phyloP scores from a whole-genome alignment of 2,113 vertebrate genomes.

The Actenoides hombroni region DNA sequence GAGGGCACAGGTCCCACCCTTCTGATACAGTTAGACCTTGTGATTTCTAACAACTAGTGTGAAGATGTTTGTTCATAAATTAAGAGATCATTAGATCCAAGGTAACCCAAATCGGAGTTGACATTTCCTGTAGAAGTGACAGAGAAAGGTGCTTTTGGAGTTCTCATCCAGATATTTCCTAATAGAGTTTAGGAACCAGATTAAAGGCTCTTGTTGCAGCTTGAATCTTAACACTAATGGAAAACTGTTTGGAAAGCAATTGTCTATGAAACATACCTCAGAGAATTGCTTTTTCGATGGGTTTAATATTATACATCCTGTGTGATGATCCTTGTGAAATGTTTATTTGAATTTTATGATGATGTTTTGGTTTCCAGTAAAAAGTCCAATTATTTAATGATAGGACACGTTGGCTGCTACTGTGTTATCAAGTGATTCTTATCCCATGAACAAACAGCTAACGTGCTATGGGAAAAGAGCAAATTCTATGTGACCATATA shows the following conservation, averaged over 20 bases:
- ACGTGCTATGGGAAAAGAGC: not conserved
- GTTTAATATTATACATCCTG: not conserved
- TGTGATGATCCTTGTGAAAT: not conserved
- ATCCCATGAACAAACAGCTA: not conserved
- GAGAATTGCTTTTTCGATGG: not conserved
- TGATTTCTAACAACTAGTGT: fast-evolving
- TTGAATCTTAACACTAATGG: conserved; percentile 1
- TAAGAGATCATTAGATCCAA: not conserved
- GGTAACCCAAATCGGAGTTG: not conserved
- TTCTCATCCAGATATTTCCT: not conserved
- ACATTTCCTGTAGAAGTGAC: not conserved
- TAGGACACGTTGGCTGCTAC: not conserved
- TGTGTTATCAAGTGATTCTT: not conserved
- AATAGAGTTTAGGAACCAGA: not conserved
- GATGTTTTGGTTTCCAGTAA: conserved; percentile 20
- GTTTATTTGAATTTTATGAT: conserved; percentile 19
- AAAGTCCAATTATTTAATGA: not conserved
- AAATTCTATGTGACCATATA: not conserved
- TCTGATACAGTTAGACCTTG: not conserved
- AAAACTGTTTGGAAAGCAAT: conserved; percentile 29
- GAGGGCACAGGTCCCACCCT: not conserved
- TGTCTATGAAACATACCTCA: not conserved
- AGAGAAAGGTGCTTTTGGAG: not conserved
- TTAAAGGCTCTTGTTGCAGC: not conserved
- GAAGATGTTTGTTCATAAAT: not conserved